These are phyloP conservation scores for Frankliniella intonsa DNA, from an alignment of 2,888 invertebrate species.

Conservation along the genomic window DNA sequence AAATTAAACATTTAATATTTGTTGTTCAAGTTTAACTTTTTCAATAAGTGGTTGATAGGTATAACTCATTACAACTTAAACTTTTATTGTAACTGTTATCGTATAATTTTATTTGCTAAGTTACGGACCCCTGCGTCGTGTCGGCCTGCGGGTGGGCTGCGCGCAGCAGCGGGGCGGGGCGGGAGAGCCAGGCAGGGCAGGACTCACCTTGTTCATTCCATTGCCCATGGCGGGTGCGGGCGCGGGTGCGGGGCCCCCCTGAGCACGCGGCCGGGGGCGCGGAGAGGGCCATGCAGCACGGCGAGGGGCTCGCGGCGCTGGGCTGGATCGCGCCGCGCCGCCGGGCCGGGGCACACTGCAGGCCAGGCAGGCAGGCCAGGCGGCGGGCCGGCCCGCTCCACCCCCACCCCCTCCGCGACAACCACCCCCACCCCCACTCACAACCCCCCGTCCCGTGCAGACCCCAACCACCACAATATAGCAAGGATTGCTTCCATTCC, in stretches of 20 bases:
- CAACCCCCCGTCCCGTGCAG: no score
- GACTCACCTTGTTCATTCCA: constrained; percentile 84
- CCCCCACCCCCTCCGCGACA: constrained; percentile 29
- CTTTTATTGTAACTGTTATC: no score
- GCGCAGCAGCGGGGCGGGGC: no score
- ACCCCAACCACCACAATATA: constrained; percentile 12
- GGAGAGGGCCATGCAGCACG: constrained; percentile 37
- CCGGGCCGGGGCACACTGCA: constrained; percentile 26
- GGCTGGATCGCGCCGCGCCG: constrained; percentile 48
- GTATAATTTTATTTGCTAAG: no score
- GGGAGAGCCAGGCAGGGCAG: no score
- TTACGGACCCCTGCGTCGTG: no score
- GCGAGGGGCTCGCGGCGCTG: constrained; percentile 41
- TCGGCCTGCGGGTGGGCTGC: no score
- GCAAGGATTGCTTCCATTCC: constrained; percentile 29
- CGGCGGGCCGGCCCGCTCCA: background rate
- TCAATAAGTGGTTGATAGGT: no score
- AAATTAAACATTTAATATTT: no score
- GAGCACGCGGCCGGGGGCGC: constrained; percentile 32
- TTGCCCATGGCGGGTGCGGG: constrained; percentile 65
- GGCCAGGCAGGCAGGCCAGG: background rate
- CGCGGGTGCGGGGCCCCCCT: constrained; percentile 38
- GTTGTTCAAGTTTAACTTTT: no score
- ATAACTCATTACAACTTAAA: no score
- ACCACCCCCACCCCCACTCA: constrained; percentile 34